These are phyloP conservation scores for Hecatera dysodea DNA, from an alignment of 2,888 invertebrate species.

Conservation along the genomic window DNA sequence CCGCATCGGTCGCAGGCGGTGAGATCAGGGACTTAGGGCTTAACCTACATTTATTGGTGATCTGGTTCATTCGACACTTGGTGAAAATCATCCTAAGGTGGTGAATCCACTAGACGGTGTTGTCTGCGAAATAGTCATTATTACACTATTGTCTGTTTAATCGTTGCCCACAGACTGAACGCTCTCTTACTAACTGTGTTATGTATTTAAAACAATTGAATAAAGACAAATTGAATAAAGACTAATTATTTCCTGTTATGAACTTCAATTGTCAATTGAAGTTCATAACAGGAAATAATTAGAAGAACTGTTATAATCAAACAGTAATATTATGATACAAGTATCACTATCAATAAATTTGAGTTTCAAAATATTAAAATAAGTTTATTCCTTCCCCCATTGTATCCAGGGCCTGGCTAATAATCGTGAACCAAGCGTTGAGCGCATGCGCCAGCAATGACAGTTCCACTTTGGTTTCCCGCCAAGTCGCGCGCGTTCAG, in stretches of 20 bases:
- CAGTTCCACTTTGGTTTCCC: constrained; percentile 78
- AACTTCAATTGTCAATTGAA: background rate
- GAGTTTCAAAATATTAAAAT: background rate
- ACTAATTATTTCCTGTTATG: too few species aligned
- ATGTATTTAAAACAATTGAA: background rate
- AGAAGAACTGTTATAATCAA: constrained; percentile 1
- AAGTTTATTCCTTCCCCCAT: constrained; percentile 55
- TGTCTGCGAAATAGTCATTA: background rate
- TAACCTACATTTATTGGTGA: background rate
- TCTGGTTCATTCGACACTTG: background rate
- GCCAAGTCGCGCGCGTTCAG: constrained; percentile 73
- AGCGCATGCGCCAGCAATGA: constrained; percentile 75
- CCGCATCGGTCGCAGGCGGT: background rate
- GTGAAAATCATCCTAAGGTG: background rate
- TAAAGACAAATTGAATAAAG: background rate
- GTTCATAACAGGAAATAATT: constrained; percentile 7
- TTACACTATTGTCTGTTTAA: too few species aligned
- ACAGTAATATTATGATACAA: constrained; percentile 13
- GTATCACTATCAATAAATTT: background rate
- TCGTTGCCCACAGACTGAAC: background rate
- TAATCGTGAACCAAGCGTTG: constrained; percentile 66
- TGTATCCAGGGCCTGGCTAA: constrained; percentile 72
- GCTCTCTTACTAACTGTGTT: background rate
- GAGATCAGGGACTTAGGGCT: background rate
- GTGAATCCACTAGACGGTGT: background rate